A percentile compares a stretch with the other conserved stretches of the same genome.
Evolutionary conservation across 1,140 invertebrate genomes (phyloP).

Genomic region (Platorchestia sp.): DNA sequence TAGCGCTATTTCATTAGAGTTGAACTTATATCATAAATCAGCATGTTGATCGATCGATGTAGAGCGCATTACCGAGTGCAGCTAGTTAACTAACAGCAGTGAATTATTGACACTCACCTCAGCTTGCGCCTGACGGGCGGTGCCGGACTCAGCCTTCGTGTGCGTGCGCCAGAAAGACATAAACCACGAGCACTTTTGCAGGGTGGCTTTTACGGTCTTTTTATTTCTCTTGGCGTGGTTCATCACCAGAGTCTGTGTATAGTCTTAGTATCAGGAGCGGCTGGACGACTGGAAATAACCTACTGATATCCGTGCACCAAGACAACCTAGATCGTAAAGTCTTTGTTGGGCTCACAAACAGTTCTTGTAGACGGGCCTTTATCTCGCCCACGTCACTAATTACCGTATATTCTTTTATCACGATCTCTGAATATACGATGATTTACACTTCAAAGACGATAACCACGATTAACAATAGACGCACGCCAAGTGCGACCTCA

Average conservation of each 20-base stretch:
- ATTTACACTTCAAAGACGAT: not conserved
- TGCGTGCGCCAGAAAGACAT: slow-evolving; percentile 20
- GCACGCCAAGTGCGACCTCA: not conserved
- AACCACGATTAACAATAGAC: not conserved
- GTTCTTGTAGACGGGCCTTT: not conserved
- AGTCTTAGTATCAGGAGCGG: not conserved
- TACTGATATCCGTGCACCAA: not conserved
- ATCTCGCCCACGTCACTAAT: not conserved
- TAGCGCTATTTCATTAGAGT: not conserved
- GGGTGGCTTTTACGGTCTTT: slow-evolving; percentile 23
- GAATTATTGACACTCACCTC: not conserved
- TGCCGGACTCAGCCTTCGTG: not conserved
- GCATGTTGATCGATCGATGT: not conserved
- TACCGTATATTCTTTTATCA: not conserved
- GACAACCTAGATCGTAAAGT: not conserved
- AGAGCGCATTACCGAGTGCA: not conserved
- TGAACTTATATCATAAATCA: not conserved
- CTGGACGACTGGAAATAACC: not conserved
- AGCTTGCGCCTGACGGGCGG: not conserved
- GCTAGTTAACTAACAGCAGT: not conserved
- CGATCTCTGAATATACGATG: not conserved
- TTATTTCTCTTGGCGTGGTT: slow-evolving; percentile 40
- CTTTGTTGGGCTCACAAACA: not conserved
- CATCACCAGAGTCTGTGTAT: slow-evolving; percentile 5
- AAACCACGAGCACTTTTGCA: slow-evolving; percentile 14